These are phyloP conservation scores for Amorpha juglandis DNA, from an alignment of 2,888 invertebrate species.

Conservation along the genomic window DNA sequence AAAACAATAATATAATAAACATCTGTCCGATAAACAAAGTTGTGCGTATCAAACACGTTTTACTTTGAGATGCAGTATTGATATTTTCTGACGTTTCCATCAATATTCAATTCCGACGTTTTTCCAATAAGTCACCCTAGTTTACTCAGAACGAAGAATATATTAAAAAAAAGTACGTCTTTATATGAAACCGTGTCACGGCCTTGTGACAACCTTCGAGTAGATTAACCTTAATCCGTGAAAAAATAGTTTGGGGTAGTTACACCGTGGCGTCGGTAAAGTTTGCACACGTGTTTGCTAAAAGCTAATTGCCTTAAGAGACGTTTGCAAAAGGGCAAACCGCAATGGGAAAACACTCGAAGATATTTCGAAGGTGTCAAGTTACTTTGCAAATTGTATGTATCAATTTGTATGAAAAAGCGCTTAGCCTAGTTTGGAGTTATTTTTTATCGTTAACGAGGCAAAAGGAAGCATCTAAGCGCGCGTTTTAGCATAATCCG, in stretches of 20 bases:
- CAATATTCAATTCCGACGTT: slow-evolving; percentile 12
- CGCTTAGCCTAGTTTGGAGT: neutral
- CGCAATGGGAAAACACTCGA: slow-evolving; percentile 1
- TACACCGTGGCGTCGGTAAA: neutral
- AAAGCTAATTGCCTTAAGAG: neutral
- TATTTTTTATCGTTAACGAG: neutral
- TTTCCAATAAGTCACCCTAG: slow-evolving; percentile 20
- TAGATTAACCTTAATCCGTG: slow-evolving; percentile 2
- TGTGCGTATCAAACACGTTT: neutral
- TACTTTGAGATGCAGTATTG: neutral
- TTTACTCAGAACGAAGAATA: slow-evolving; percentile 10
- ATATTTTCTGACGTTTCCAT: slow-evolving; percentile 7
- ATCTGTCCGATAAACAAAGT: neutral
- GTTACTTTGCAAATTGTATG: neutral
- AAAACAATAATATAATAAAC: neutral
- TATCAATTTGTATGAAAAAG: neutral
- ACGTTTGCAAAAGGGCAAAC: neutral
- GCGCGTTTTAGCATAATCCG: neutral
- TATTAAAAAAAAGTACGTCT: slow-evolving; percentile 10
- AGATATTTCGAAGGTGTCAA: neutral
- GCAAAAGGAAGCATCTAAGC: neutral
- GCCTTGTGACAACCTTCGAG: neutral
- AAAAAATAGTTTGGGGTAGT: neutral
- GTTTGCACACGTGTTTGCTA: neutral
- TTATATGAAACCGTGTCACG: neutral